Evolutionary conservation across 2,797 vertebrate species (phyloP).

Genomic region (Chanos chanos): DNA sequence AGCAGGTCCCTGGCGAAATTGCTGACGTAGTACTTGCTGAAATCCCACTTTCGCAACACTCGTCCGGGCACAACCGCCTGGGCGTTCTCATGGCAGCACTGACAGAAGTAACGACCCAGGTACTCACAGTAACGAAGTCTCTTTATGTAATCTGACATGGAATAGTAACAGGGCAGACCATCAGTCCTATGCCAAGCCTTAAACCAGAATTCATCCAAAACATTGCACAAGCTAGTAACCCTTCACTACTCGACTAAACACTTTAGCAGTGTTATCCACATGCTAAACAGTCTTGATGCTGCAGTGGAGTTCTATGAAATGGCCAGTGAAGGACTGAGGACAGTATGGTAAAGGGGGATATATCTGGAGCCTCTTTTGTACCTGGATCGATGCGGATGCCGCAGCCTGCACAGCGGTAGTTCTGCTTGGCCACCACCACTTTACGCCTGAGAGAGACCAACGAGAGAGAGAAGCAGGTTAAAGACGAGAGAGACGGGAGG

Average conservation of each 20-base stretch:
- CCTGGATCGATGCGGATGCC: conserved; percentile 92
- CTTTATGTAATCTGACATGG: conserved; percentile 87
- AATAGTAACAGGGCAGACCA: no score
- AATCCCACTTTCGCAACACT: conserved; percentile 94
- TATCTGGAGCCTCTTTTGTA: conserved; percentile 46
- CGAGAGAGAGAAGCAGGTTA: no score
- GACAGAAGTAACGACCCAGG: conserved; percentile 96
- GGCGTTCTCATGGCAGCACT: conserved; percentile 95
- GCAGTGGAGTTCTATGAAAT: no score
- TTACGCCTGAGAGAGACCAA: conserved; percentile 79
- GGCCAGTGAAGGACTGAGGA: not conserved
- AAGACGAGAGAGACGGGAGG: no score
- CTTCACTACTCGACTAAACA: no score
- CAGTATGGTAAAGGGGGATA: not conserved
- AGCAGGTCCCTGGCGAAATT: conserved; percentile 96
- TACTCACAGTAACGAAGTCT: conserved; percentile 96
- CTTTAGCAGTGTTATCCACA: no score
- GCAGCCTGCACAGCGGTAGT: conserved; percentile 94
- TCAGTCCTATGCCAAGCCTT: conserved; percentile 8
- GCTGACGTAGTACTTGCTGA: conserved; percentile 93
- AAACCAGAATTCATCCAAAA: not conserved
- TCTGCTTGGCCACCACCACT: conserved; percentile 90
- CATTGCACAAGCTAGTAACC: no score
- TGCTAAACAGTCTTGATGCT: no score
- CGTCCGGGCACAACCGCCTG: conserved; percentile 86